Base-by-base conservation (phyloP, 2,113 vertebrate species). In the Corythoichthys haematopterus region DNA sequence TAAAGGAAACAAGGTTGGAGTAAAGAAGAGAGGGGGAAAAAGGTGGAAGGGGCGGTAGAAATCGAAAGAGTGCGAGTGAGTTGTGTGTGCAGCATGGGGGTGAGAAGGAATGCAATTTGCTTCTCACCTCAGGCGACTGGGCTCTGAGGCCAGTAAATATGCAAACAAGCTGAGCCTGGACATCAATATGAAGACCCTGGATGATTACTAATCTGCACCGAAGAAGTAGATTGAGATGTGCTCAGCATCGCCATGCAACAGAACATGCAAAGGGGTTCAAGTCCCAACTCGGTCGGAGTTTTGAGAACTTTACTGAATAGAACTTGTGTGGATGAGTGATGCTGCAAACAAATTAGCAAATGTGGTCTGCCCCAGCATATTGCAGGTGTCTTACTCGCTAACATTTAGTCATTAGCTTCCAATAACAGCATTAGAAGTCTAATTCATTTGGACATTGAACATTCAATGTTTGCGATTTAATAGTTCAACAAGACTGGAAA, bases 41-140 rank as follows among this genome's bases (percentile, higher is more conserved):
- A 65, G 3, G 16, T 20, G n/a, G 5, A 45, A 45, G 40, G 75
- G 79, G 75, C 81, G 70, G 69, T 84, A 80, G 70, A 85, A 83
- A 89, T 88, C 74, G 76, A 88, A 87, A 87, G 77, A 76, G 79
- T 78, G 80, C 68, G 74, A 76, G 80, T 81, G 83, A 88, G 81
- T 86, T 82, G 80, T 84, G 85, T 78, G 78, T 82, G 77, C 55
- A 36, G 12, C 71, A 85, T 88, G 80, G 88, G 86, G 86, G 87
- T 88, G 85, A 85, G 80, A 79, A 87, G 85, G 87, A 88, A 90
- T 91, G 85, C 91, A 89, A 92, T 91, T 91, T 91, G 88, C 87
- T 89, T 88, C 88, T 90, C 89, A 90, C 89, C 89, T 91, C 89
- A 85, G 88, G 90, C 87, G 84, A 89, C 84, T 86, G 78, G 85